Percentiles rank a stretch among this genome's conserved stretches.
phyloP scores from a whole-genome alignment of 2,888 invertebrate species.

The Icerya purchasi region DNA sequence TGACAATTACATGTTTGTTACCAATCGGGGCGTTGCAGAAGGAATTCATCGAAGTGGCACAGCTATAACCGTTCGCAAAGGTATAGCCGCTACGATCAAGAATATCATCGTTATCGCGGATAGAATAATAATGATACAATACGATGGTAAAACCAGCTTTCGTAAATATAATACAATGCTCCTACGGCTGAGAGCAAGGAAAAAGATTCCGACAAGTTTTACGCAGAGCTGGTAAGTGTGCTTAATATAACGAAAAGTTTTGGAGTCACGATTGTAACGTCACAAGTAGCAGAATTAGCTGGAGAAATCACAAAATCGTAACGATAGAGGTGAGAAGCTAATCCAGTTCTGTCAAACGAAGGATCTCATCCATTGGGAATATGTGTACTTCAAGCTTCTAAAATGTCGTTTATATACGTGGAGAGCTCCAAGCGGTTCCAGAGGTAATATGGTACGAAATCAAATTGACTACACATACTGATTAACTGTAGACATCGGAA shows the following conservation, averaged over 20 bases:
- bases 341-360: too few relatives aligned
- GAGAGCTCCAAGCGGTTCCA: neutral
- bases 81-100: neutral
- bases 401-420: neutral
- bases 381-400: neutral
- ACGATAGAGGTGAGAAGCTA: too few relatives aligned
- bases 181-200: too few relatives aligned
- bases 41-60: neutral
- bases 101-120: neutral
- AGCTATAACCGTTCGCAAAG: neutral
- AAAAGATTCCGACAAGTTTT: too few relatives aligned
- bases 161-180: neutral
- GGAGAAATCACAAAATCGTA: too few relatives aligned
- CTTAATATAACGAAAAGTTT: too few relatives aligned
- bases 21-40: neutral
- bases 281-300: too few relatives aligned
- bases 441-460: neutral
- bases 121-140: neutral
- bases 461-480: neutral
- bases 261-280: too few relatives aligned
- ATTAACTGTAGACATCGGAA: neutral
- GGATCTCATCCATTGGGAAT: neutral
- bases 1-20: neutral
- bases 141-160: neutral
- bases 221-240: too few relatives aligned